Percentiles rank a stretch among this genome's conserved stretches.
Conservation (phyloP, 2,113 vertebrate genomes). For the Tenrec ecaudatus region DNA sequence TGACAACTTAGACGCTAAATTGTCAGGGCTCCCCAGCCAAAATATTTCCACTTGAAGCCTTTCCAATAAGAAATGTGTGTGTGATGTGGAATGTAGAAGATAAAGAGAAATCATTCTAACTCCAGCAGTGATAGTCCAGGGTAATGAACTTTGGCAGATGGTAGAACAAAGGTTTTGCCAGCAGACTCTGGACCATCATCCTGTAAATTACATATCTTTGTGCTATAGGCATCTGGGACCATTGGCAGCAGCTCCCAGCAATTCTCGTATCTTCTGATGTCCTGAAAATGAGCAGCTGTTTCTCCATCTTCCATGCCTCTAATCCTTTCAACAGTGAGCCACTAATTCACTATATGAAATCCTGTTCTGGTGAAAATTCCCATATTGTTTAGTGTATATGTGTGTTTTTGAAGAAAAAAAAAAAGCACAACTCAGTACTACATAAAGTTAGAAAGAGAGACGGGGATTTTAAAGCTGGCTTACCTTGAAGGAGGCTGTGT, state of each 20-base stretch:
- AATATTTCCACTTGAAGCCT: background rate
- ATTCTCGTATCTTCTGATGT: background rate
- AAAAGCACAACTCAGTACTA: background rate
- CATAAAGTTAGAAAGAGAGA: background rate
- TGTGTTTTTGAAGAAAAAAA: slow-evolving; percentile 1
- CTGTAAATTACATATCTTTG: background rate
- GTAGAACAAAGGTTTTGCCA: background rate
- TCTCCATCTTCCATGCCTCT: background rate
- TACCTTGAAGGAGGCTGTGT: background rate
- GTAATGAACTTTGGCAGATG: background rate
- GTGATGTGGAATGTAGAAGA: background rate
- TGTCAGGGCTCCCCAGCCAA: background rate
- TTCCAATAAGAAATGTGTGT: background rate
- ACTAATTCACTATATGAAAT: background rate
- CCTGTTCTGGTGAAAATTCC: background rate
- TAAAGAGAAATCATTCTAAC: background rate
- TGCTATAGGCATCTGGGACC: background rate
- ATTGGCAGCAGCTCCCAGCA: background rate
- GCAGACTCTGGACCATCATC: background rate
- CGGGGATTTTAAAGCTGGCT: background rate
- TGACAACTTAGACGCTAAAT: background rate
- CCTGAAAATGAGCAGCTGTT: background rate
- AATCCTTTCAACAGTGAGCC: background rate
- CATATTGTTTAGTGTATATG: background rate
- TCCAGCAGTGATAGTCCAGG: background rate